Base-by-base conservation (phyloP, 2,888 invertebrate species). In the Cylloceria caligata region DNA sequence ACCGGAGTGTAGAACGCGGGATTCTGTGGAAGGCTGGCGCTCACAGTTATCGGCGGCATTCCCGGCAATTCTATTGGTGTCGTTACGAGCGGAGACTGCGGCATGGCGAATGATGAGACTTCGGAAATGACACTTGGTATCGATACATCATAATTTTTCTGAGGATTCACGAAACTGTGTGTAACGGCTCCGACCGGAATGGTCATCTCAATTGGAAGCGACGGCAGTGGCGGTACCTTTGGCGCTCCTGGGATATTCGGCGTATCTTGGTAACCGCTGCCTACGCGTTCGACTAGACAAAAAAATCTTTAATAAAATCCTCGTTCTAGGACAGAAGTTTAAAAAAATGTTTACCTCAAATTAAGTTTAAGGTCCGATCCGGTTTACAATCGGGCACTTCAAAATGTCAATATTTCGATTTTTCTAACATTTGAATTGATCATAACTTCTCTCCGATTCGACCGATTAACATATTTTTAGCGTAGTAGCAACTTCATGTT, bases 1-100 rank as follows among this genome's bases (percentile, higher is more conserved):
- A 89, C 85, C 27, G 90, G 85, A n/a, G 90, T 79, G 80, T 90
- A 91, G 45, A 88, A 90, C 24, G 89, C 74, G 45, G 91, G 84
- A 69, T 86, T 89, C 75, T 95, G 95, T 0, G 96, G 96, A 86
- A 96, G 91, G 21, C 95, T 95, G 19, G 96, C 96, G 87, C 96
- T 96, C 13, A 96, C 96, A 19, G 96, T 96, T 83, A 97, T 95
- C 11, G 96, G 96, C 21, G 97, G 96, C 96, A 96, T 96, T 42
- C 96, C 96, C 30, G 96, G 96, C 84, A 96, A 93, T 13, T 95
- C 95, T 57, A 96, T 95, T 0, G 96, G 96, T 0, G 96, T 96
- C 36, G 95, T 94, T 16, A 96, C 94, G 0, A 92, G 75, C 36
- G 91, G 89, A 21, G 91, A 85, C 47, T 90, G 89, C 73, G 88